Percentiles rank a stretch among this genome's conserved stretches.
Conservation (phyloP, 2,888 invertebrate species). For the Nemoura dubitans region DNA sequence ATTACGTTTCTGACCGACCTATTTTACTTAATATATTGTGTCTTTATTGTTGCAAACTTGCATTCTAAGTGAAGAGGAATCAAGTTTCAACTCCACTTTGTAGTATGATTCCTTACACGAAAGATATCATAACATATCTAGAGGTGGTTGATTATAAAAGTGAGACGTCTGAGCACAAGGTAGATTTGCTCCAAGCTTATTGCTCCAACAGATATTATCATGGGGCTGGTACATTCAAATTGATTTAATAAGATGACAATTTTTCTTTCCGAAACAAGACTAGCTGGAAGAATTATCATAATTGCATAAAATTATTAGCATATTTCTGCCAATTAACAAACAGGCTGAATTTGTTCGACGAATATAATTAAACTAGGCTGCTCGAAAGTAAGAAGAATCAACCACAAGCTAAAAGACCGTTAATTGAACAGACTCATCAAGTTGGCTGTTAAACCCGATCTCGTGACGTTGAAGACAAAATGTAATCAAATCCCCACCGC, state of each 20-base stretch:
- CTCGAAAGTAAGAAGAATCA: neutral
- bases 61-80: neutral
- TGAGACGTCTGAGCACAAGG: neutral
- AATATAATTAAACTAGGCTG: neutral
- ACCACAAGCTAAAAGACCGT: neutral
- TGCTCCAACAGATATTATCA: neutral
- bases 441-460: neutral
- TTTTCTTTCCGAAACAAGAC: neutral
- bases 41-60: neutral
- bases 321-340: neutral
- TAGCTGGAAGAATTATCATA: neutral
- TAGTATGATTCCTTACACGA: neutral
- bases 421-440: neutral
- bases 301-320: constrained; percentile 7
- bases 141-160: neutral
- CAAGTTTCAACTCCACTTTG: neutral
- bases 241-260: neutral
- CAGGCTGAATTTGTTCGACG: neutral
- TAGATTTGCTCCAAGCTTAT: too few species aligned
- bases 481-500: constrained; percentile 22
- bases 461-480: constrained; percentile 23
- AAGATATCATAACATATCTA: neutral
- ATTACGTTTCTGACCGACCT: neutral
- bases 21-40: neutral
- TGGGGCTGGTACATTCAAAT: neutral